Evolutionary conservation across 2,113 vertebrate genomes (phyloP).

Genomic region (Thalassoma bifasciatum): DNA sequence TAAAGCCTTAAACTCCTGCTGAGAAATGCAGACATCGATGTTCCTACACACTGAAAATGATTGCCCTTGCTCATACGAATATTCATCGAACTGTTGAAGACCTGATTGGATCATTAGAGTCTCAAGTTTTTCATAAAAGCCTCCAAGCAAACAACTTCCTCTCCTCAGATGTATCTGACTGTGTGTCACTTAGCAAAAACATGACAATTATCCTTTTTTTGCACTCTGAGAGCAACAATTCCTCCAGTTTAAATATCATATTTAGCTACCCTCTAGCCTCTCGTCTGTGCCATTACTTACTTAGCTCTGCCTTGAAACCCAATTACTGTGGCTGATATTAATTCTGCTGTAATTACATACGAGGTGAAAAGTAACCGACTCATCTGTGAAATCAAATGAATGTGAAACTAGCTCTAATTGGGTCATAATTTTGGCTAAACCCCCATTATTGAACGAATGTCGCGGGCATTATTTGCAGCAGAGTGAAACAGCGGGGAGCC

Average conservation of each 20-base stretch:
- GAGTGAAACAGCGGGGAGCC: conserved; percentile 62
- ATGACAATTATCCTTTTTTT: conserved; percentile 50
- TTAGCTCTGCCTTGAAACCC: conserved; percentile 75
- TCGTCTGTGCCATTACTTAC: conserved; percentile 71
- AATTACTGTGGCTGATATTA: conserved; percentile 80
- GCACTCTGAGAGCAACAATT: conserved; percentile 35
- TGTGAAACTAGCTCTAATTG: conserved; percentile 74
- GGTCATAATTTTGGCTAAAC: conserved; percentile 80
- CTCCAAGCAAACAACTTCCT: conserved; percentile 36
- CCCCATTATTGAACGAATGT: conserved; percentile 74
- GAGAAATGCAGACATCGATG: conserved; percentile 5
- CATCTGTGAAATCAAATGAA: conserved; percentile 74
- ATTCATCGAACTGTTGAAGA: conserved; percentile 2
- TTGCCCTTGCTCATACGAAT: not conserved
- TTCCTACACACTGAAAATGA: not conserved
- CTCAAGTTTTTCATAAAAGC: conserved; percentile 3
- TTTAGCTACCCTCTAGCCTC: conserved; percentile 56
- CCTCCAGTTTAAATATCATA: conserved; percentile 60
- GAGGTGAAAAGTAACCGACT: conserved; percentile 65
- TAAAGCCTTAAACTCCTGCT: not conserved
- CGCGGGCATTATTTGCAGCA: conserved; percentile 62
- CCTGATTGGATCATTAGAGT: conserved; percentile 29
- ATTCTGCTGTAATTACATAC: conserved; percentile 79
- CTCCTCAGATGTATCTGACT: conserved; percentile 1
- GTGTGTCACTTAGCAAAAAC: not conserved